A percentile compares a stretch with the other conserved stretches of the same genome.
These are phyloP conservation scores for Drymonia ruficornis DNA, from an alignment of 2,888 invertebrate species.

Conservation along the genomic window DNA sequence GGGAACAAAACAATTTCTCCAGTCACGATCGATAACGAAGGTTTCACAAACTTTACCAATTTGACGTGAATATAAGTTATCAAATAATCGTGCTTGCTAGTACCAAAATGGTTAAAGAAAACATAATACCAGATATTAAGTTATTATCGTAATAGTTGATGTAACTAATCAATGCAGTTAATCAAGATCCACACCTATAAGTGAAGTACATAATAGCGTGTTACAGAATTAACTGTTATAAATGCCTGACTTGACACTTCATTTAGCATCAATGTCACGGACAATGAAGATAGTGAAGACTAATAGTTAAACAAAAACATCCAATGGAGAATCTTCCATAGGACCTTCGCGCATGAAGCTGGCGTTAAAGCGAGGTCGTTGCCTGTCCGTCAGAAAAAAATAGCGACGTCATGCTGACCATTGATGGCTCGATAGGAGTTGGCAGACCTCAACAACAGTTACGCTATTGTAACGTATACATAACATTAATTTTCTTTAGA, in stretches of 20 bases:
- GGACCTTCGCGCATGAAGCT: conserved; percentile 50
- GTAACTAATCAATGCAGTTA: conserved; percentile 9
- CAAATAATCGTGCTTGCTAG: background rate
- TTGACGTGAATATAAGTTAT: background rate
- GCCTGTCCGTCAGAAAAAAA: conserved; percentile 62
- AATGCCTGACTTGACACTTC: conserved; percentile 64
- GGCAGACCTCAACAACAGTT: conserved; percentile 62
- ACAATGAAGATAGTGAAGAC: conserved; percentile 55
- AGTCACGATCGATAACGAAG: conserved; percentile 14
- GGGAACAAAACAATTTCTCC: conserved; percentile 23
- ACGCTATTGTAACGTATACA: conserved; percentile 53
- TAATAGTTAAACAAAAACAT: conserved; percentile 55
- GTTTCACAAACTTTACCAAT: conserved; percentile 7
- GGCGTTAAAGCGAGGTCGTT: conserved; percentile 62
- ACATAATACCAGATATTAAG: background rate
- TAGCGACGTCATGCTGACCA: conserved; percentile 62
- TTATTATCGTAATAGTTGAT: background rate
- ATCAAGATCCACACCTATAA: conserved; percentile 14
- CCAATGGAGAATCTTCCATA: conserved; percentile 42
- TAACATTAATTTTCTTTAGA: conserved; percentile 16
- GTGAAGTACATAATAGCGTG: conserved; percentile 29
- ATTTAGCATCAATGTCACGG: conserved; percentile 71
- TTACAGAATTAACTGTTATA: conserved; percentile 55
- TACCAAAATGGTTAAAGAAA: background rate
- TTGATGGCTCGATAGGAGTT: conserved; percentile 62